A percentile compares a stretch with the other conserved stretches of the same genome.
Conservation (phyloP, 2,888 invertebrate genomes). For the Brenthis hecate region DNA sequence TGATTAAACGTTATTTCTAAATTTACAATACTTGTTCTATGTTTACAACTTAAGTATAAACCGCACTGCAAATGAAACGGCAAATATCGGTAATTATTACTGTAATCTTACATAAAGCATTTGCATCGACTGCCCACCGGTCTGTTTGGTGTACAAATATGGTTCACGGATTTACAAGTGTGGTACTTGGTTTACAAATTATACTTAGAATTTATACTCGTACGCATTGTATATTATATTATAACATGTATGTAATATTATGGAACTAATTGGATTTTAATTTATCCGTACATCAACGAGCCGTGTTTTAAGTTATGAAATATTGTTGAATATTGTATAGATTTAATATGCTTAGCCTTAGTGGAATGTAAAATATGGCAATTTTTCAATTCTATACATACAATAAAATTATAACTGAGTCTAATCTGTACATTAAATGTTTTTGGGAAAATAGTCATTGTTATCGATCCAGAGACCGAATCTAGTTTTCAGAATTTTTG, state of each 20-base stretch:
- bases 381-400: too few species aligned
- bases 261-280: conserved; percentile 1
- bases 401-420: too few species aligned
- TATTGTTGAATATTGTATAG: background rate
- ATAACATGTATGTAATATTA: background rate
- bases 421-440: too few species aligned
- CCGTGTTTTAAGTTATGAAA: background rate
- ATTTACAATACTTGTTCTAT: background rate
- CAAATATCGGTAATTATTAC: conserved; percentile 45
- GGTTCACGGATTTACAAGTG: conserved; percentile 5
- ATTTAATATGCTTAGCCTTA: too few species aligned
- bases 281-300: background rate
- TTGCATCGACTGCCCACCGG: conserved; percentile 27
- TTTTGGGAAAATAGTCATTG: too few species aligned
- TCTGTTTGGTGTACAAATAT: conserved; percentile 22
- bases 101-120: conserved; percentile 36
- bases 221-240: too few species aligned
- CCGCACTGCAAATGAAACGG: conserved; percentile 25
- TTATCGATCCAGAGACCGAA: too few species aligned
- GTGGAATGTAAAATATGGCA: too few species aligned
- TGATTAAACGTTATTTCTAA: background rate
- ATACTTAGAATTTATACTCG: background rate
- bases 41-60: background rate
- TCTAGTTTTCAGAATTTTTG: too few species aligned
- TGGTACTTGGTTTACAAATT: too few species aligned